A percentile compares a stretch with the other conserved stretches of the same genome.
Evolutionary conservation across 2,113 vertebrate genomes (phyloP).

Genomic region (Pagrus major): DNA sequence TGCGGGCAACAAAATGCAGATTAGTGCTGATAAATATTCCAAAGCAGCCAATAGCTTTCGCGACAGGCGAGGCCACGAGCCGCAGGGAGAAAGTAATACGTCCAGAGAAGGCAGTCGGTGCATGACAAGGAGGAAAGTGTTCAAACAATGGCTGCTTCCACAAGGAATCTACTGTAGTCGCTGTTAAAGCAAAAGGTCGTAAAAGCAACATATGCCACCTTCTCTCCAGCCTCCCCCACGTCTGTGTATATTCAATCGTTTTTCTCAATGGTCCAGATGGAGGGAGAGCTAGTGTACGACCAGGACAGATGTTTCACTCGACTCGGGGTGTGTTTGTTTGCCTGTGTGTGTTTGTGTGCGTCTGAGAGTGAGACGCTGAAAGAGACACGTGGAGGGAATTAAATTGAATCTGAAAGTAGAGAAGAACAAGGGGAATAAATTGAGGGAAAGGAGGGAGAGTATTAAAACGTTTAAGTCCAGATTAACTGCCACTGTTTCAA

Average conservation of each 20-base stretch:
- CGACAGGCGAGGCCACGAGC: neutral
- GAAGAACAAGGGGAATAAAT: neutral
- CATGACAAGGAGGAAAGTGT: neutral
- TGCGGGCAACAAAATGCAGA: slow-evolving; percentile 5
- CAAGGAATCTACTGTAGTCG: neutral
- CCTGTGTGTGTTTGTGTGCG: neutral
- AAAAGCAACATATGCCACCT: slow-evolving; percentile 46
- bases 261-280: slow-evolving; percentile 69
- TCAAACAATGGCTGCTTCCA: slow-evolving; percentile 19
- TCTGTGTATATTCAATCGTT: slow-evolving; percentile 14
- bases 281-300: slow-evolving; percentile 29
- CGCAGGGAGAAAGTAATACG: neutral
- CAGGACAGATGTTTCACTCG: slow-evolving; percentile 65
- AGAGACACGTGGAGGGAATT: neutral
- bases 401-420: slow-evolving; percentile 32
- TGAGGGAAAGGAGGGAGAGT: slow-evolving; percentile 1
- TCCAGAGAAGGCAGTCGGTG: neutral
- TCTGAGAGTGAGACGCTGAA: slow-evolving; percentile 10
- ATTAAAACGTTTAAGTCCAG: slow-evolving; percentile 19
- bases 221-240: neutral
- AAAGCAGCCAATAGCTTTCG: neutral
- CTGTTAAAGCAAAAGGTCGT: slow-evolving; percentile 34
- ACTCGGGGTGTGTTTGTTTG: slow-evolving; percentile 37
- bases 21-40: neutral
- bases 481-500: slow-evolving; percentile 2